Conservation (phyloP, 2,888 invertebrate genomes). For the Microctonus aethiopoides region DNA sequence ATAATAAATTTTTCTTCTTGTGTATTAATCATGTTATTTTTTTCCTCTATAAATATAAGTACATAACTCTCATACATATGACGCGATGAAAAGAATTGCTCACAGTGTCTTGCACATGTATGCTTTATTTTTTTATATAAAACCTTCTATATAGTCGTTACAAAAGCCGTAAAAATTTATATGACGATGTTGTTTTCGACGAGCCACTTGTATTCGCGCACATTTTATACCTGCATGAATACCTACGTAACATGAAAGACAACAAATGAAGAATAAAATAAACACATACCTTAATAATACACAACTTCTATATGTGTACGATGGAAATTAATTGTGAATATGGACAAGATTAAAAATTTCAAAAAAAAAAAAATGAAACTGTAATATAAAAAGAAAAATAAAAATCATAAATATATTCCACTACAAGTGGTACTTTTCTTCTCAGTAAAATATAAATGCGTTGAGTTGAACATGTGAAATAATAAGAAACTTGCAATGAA, state of each 20-base stretch:
- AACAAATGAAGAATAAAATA: neutral
- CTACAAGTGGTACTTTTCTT: neutral
- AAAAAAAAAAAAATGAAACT: neutral
- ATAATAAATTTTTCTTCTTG: neutral
- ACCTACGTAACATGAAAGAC: too few relatives aligned
- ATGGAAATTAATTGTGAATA: neutral
- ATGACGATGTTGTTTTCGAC: neutral
- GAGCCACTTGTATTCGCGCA: conserved; percentile 14
- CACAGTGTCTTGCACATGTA: neutral
- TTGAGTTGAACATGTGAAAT: neutral
- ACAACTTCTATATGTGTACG: neutral
- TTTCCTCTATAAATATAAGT: neutral
- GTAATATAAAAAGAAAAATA: neutral
- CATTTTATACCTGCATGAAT: neutral
- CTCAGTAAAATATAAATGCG: neutral
- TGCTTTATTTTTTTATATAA: neutral
- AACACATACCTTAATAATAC: neutral
- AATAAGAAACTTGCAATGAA: neutral
- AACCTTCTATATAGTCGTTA: neutral
- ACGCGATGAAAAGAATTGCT: neutral
- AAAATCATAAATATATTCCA: neutral
- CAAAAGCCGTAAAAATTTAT: conserved; percentile 4
- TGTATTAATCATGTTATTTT: neutral
- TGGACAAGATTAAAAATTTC: too few relatives aligned
- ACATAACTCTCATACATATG: neutral